A percentile compares a stretch with the other conserved stretches of the same genome.
Evolutionary conservation across 1,140 invertebrate genomes (phyloP).

Genomic region (Lepidostoma basale): DNA sequence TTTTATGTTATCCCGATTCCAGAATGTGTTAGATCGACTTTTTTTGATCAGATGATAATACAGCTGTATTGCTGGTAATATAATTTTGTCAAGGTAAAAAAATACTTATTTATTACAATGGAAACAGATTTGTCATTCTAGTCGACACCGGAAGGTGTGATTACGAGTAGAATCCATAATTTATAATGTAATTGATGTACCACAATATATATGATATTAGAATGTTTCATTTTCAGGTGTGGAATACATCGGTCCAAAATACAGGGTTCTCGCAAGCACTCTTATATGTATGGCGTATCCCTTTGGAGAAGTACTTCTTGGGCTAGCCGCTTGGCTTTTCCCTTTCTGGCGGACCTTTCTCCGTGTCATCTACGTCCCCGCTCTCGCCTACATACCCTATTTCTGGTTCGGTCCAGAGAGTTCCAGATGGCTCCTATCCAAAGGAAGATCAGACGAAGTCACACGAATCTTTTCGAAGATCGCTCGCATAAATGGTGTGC

Average conservation of each 20-base stretch:
- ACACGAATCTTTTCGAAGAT: constrained; percentile 64
- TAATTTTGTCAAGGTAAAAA: not conserved
- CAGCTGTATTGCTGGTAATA: too few relatives aligned
- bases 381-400: constrained; percentile 66
- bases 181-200: not conserved
- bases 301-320: constrained; percentile 70
- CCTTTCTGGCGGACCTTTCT: constrained; percentile 74
- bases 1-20: too few relatives aligned
- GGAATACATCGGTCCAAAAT: constrained; percentile 76
- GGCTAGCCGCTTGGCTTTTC: constrained; percentile 69
- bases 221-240: constrained; percentile 66
- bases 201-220: constrained; percentile 2
- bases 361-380: constrained; percentile 69
- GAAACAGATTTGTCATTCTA: not conserved
- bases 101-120: not conserved
- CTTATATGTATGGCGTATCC: constrained; percentile 74
- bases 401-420: constrained; percentile 68
- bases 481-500: constrained; percentile 71
- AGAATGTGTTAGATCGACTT: too few relatives aligned
- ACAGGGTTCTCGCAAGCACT: constrained; percentile 75
- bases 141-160: not conserved
- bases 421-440: constrained; percentile 75
- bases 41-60: too few relatives aligned
- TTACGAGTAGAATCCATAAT: not conserved
- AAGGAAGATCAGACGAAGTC: constrained; percentile 69